Evolutionary conservation across 2,113 vertebrate species (phyloP).

Genomic region (Carassius gibelio): DNA sequence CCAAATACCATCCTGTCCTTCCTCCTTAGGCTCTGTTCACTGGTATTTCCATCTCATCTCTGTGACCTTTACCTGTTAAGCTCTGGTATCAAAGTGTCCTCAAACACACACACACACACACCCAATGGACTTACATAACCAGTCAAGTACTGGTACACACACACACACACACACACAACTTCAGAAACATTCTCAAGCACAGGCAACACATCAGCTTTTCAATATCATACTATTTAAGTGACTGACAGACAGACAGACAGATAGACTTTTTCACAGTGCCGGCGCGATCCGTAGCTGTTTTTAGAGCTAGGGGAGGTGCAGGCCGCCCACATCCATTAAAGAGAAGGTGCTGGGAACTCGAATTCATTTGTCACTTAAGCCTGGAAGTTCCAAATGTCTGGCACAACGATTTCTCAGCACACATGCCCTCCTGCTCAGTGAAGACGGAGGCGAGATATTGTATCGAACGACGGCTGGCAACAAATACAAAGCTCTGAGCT

Average conservation of each 20-base stretch:
- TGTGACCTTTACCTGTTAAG: constrained; percentile 56
- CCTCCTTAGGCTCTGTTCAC: constrained; percentile 49
- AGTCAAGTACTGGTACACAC: not conserved
- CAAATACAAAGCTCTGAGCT: constrained; percentile 64
- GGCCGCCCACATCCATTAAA: constrained; percentile 51
- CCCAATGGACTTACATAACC: not conserved
- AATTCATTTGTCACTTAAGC: constrained; percentile 68
- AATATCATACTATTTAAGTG: not conserved
- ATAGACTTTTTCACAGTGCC: constrained; percentile 20
- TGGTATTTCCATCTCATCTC: constrained; percentile 53
- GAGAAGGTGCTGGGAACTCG: constrained; percentile 56
- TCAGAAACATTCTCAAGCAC: not conserved
- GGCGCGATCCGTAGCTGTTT: constrained; percentile 20
- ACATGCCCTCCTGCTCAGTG: constrained; percentile 57
- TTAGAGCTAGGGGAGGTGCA: constrained; percentile 30
- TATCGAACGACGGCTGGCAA: constrained; percentile 62
- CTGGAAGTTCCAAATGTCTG: constrained; percentile 68
- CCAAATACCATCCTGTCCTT: constrained; percentile 55
- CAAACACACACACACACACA: constrained; percentile 39
- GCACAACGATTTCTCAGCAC: constrained; percentile 68
- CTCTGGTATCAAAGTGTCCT: constrained; percentile 37
- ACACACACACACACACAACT: not conserved
- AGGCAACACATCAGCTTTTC: not conserved
- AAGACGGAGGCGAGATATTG: constrained; percentile 65
- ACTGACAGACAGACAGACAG: not conserved